These are phyloP conservation scores for Melieria picta DNA, from an alignment of 2,888 invertebrate species.

Conservation along the genomic window DNA sequence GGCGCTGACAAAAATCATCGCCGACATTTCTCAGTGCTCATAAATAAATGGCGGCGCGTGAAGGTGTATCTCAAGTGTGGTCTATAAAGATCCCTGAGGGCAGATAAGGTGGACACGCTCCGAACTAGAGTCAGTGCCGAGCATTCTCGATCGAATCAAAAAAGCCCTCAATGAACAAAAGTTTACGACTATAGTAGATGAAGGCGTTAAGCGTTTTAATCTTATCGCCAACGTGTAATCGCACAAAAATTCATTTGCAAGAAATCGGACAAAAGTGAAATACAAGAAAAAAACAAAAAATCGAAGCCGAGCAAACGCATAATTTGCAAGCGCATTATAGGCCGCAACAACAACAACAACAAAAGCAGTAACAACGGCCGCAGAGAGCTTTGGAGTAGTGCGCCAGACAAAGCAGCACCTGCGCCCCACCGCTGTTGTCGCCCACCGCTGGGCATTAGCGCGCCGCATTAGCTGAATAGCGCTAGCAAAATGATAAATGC, in stretches of 20 bases:
- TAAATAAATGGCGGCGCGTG: slow-evolving; percentile 19
- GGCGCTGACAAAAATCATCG: slow-evolving; percentile 19
- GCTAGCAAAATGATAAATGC: slow-evolving; percentile 19
- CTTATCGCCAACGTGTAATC: too few species aligned
- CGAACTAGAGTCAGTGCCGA: too few species aligned
- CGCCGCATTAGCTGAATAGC: neutral
- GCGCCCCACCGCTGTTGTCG: neutral
- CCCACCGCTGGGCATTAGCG: neutral
- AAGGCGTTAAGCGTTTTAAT: too few species aligned
- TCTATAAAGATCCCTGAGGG: too few species aligned
- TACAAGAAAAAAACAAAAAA: neutral
- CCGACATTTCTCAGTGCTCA: slow-evolving; percentile 17
- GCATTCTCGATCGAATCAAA: too few species aligned
- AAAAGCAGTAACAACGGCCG: neutral
- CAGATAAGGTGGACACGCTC: too few species aligned
- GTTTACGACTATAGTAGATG: too few species aligned
- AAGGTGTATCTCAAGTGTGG: slow-evolving; percentile 2
- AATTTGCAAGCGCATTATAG: neutral
- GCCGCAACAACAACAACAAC: neutral
- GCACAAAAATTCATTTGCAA: too few species aligned
- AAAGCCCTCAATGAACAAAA: too few species aligned
- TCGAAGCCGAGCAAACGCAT: neutral
- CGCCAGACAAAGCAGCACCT: neutral
- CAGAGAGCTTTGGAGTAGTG: too few species aligned
- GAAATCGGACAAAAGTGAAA: too few species aligned